Evolutionary conservation across 1,140 invertebrate genomes (phyloP), one percentile per base, ranked within the genome.

Genomic region (Ptiloglossa arizonensis): DNA sequence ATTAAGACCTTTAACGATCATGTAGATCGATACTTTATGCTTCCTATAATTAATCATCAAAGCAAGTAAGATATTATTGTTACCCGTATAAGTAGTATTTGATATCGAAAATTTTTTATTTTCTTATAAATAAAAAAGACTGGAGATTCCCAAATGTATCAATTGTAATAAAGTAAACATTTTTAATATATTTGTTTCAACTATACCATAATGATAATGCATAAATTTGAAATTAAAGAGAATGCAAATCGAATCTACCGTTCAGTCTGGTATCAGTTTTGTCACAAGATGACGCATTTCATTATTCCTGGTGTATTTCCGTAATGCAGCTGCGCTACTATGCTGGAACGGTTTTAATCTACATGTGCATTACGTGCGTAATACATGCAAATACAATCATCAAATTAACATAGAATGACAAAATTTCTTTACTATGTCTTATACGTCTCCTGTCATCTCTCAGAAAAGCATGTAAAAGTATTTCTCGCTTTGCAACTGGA

Each of bases 251-350:
- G 24, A 22, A 1, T 46, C 6, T 19, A 24, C 17, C 19, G 5
- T 13, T 17, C 4, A 24, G n/a, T 44, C 48, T 29, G 1, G 0
- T 41, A 17, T 57, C 19, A n/a, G n/a, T 68, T 60, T 68, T 48
- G 4, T 38, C 19, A 15, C 6, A 5, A 0, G 57, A 60, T 70
- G 24, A 77, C 57, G 35, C 19, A 77, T 32, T 62, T 50, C 9
- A 62, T 70, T 60, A 44, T 60, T 29, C 24, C 24, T 9, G 17
- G n/a, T 44, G 63, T 41, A 38, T 69, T 41, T 68, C 5, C 27
- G 24, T 57, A 35, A 50, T 63, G 6, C 44, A 41, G 11, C 22
- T 56, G 35, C 17, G 1, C 19, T 27, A 17, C 19, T 11, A 29
- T 6, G 29, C 22, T 54, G n/a, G 5, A 54, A 19, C n/a, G 8